Base-by-base conservation (phyloP, 2,888 invertebrate genomes). In the Seladonia tumulorum region DNA sequence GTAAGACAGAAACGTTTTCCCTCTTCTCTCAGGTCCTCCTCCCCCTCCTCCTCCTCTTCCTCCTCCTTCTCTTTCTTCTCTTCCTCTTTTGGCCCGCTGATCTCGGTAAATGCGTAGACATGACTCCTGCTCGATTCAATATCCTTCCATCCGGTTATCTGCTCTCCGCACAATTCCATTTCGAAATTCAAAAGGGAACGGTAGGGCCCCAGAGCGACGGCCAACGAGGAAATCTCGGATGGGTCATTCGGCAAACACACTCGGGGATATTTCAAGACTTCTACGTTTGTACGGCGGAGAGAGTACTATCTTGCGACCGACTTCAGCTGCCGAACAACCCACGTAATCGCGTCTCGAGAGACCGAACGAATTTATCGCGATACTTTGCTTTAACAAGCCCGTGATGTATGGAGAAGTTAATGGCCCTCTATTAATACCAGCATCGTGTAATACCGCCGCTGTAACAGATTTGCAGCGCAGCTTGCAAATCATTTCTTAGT, bases 401-500 rank as follows among this genome's bases (percentile, higher is more conserved):
- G 70, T 86, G 86, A 86, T 82, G 71, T 86, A 86, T 70, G 76
- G 70, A 18, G 45, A 29, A 71, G 76, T 72, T 86, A 86, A 86
- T 86, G 75, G 76, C 53, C 70, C 86, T 68, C 79, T 86, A 86
- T 86, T 86, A 86, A 82, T 86, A 86, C 63, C 74, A 63, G 76
- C 45, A 47, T 63, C 60, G 76, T 45, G 47, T 68, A 75, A 72
- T 39, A 68, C 35, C 35, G 39, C 57, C 57, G 57, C 57, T 5
- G n/a, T n/a, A 12, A n/a, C 57, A 2, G 57, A 57, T 57, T n/a
- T 12, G 12, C n/a, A n/a, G 12, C 12, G n/a, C 10, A n/a, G 8
- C 12, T 57, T 57, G 57, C 57, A 12, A 57, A 57, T 57, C 57
- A 57, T 12, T 57, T 57, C 12, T 25, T 12, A n/a, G 57, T 12